These are phyloP conservation scores for Chymomyza fuscimana DNA, from an alignment of 2,888 invertebrate genomes.

Conservation along the genomic window DNA sequence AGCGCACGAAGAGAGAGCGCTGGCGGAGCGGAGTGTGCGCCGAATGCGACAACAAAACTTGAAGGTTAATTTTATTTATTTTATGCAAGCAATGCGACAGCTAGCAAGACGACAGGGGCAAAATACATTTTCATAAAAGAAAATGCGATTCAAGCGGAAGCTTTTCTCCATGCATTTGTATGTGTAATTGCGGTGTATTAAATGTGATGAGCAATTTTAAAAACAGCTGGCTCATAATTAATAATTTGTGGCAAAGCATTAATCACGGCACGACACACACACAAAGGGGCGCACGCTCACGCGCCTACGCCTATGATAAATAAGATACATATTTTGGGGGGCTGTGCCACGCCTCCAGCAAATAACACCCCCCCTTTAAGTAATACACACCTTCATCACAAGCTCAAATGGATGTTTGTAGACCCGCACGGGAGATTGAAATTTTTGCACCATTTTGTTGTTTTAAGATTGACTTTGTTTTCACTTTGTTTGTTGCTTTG, in stretches of 20 bases:
- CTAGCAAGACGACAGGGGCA: not conserved
- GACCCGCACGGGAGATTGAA: conserved; percentile 95
- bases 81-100: conserved; percentile 40
- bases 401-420: conserved; percentile 97
- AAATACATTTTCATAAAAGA: conserved; percentile 2
- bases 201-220: not conserved
- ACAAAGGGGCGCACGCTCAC: not conserved
- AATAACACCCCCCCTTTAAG: not conserved
- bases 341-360: not conserved
- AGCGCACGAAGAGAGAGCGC: not conserved
- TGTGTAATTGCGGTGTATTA: not conserved
- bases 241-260: conserved; percentile 9
- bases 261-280: not conserved
- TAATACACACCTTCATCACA: conserved; percentile 93
- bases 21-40: conserved; percentile 17
- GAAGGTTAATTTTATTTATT: conserved; percentile 66
- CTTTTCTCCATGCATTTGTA: not conserved
- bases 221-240: conserved; percentile 34
- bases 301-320: conserved; percentile 33
- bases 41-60: conserved; percentile 29
- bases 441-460: conserved; percentile 93
- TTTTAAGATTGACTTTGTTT: conserved; percentile 32
- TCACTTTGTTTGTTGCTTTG: conserved; percentile 36
- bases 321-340: not conserved
- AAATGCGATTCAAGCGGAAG: conserved; percentile 26